Evolutionary conservation across 2,797 vertebrate genomes (phyloP).

Genomic region (Sebastes steindachneri): DNA sequence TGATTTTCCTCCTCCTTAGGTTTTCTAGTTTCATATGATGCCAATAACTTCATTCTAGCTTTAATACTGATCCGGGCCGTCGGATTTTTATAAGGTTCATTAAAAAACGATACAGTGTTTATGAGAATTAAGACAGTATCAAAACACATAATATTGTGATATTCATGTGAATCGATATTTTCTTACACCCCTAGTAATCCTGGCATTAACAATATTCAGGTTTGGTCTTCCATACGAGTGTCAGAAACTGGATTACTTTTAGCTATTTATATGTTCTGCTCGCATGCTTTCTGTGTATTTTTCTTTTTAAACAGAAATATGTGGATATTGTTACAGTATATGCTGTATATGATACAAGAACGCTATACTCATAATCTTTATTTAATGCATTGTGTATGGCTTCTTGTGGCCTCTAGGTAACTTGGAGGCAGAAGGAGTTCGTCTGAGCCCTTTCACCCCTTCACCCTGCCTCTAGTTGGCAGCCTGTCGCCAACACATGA

Average conservation of each 20-base stretch:
- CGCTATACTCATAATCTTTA: not conserved
- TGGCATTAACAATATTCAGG: not conserved
- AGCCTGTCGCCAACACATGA: conserved; percentile 42
- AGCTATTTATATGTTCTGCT: not conserved
- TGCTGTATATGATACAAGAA: not conserved
- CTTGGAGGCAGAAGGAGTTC: not conserved
- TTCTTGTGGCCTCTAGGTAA: not conserved
- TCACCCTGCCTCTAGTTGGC: conserved; percentile 61
- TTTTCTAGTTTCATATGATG: no score
- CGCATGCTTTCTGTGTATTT: not conserved
- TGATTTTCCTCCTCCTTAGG: no score
- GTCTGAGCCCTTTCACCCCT: conserved; percentile 26
- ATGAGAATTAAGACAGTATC: no score
- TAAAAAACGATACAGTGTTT: no score
- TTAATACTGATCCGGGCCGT: no score
- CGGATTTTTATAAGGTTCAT: no score
- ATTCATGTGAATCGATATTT: no score
- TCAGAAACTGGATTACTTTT: no score
- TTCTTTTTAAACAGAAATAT: not conserved
- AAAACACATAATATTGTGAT: no score
- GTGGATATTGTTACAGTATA: not conserved
- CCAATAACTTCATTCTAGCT: no score
- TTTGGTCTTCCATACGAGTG: not conserved
- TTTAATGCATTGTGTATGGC: not conserved
- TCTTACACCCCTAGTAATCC: no score